Evolutionary conservation across 1,140 invertebrate species (phyloP).

Genomic region (Monomorium pharaonis): DNA sequence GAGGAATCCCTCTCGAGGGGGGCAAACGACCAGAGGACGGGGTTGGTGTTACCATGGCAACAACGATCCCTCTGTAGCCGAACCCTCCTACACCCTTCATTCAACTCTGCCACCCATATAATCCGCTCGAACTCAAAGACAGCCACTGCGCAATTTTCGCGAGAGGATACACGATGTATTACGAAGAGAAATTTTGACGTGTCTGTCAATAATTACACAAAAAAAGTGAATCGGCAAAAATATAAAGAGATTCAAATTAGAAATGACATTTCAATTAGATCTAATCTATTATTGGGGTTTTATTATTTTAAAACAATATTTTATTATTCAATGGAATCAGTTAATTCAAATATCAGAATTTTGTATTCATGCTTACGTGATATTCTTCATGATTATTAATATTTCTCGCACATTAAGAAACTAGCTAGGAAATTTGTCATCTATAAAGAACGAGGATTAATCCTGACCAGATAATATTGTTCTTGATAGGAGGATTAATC

Average conservation of each 20-base stretch:
- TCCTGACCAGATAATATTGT: slow-evolving; percentile 1
- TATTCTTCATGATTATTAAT: not conserved
- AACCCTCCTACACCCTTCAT: slow-evolving; percentile 81
- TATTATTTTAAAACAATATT: slow-evolving; percentile 1
- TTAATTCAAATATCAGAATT: not conserved
- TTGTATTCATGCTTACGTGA: not conserved
- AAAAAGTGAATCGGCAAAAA: not conserved
- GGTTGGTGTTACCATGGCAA: slow-evolving; percentile 80
- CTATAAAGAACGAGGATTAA: slow-evolving; percentile 5
- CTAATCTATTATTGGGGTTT: not conserved
- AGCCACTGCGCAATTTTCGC: slow-evolving; percentile 75
- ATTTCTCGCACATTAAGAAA: not conserved
- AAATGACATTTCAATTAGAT: not conserved
- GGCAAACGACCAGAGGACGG: slow-evolving; percentile 76
- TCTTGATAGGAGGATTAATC: slow-evolving; percentile 8
- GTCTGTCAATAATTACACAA: not conserved
- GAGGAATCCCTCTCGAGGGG: slow-evolving; percentile 69
- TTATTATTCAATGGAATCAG: not conserved
- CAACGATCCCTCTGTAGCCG: slow-evolving; percentile 84
- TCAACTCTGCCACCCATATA: slow-evolving; percentile 77
- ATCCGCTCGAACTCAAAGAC: slow-evolving; percentile 77
- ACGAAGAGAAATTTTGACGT: not conserved
- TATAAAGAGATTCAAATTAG: not conserved
- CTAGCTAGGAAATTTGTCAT: not conserved
- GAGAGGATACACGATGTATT: slow-evolving; percentile 63